phyloP scores from a whole-genome alignment of 53 echinoderm and acorn worm species.

The Glandiceps talaboti region DNA sequence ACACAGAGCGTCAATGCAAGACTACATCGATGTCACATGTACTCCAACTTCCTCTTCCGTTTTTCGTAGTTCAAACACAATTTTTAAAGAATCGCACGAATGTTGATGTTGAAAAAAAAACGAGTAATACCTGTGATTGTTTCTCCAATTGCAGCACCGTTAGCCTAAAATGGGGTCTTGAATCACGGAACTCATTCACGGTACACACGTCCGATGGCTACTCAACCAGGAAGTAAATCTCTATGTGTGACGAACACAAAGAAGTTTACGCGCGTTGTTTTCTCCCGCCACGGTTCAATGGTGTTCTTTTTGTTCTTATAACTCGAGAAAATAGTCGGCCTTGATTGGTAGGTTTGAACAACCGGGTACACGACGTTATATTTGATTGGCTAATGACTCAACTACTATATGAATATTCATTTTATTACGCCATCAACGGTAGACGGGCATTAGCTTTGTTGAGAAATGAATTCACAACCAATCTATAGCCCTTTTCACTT shows the following conservation, averaged over 20 bases:
- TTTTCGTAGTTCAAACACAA: too few relatives aligned
- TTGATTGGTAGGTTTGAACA: not conserved
- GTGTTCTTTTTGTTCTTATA: not conserved
- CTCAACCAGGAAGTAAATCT: not conserved
- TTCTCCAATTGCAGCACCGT: too few relatives aligned
- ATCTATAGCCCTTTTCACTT: not conserved
- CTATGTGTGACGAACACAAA: not conserved
- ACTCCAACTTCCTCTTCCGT: too few relatives aligned
- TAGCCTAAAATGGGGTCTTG: too few relatives aligned
- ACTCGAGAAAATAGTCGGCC: not conserved
- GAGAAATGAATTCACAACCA: not conserved
- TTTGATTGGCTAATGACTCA: not conserved
- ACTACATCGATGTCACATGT: too few relatives aligned
- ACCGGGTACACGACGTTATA: not conserved
- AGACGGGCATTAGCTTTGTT: not conserved
- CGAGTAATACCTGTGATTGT: too few relatives aligned
- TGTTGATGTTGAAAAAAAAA: too few relatives aligned
- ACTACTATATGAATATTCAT: not conserved
- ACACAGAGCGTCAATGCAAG: too few relatives aligned
- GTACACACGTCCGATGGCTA: not conserved
- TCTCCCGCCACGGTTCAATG: constrained; percentile 1
- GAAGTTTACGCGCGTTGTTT: not conserved
- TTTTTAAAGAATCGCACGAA: too few relatives aligned
- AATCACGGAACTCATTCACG: too few relatives aligned
- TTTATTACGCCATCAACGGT: not conserved